phyloP scores from a whole-genome alignment of 2,888 invertebrate genomes.

The Cantharis flavilabris region DNA sequence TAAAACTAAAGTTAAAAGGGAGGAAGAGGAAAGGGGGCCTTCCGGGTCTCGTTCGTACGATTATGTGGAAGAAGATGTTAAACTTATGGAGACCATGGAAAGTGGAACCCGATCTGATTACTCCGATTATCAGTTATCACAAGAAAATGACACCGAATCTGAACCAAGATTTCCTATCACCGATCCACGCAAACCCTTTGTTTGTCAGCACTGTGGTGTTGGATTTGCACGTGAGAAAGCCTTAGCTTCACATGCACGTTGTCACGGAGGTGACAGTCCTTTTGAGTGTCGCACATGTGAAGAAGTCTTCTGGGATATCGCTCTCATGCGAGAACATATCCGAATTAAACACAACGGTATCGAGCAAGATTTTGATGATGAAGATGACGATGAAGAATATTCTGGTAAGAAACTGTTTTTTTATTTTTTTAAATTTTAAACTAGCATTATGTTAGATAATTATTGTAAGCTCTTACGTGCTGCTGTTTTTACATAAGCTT shows the following conservation, averaged over 20 bases:
- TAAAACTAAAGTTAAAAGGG: slow-evolving; percentile 47
- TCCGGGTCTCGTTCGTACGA: slow-evolving; percentile 53
- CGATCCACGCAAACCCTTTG: slow-evolving; percentile 78
- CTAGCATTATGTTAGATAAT: too few species aligned
- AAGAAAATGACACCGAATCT: slow-evolving; percentile 38
- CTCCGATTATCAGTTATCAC: slow-evolving; percentile 36
- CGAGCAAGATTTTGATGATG: slow-evolving; percentile 44
- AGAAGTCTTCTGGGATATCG: slow-evolving; percentile 79
- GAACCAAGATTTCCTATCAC: slow-evolving; percentile 60
- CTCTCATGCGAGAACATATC: slow-evolving; percentile 64
- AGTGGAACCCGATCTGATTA: slow-evolving; percentile 48
- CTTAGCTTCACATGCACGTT: slow-evolving; percentile 73
- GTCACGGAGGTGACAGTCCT: slow-evolving; percentile 80
- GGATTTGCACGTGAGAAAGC: slow-evolving; percentile 84
- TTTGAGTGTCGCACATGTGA: slow-evolving; percentile 79
- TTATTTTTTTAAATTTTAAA: too few species aligned
- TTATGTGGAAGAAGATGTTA: slow-evolving; percentile 58
- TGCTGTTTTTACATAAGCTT: too few species aligned
- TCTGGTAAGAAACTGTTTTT: slow-evolving; percentile 51
- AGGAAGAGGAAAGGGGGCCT: slow-evolving; percentile 44
- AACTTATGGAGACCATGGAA: slow-evolving; percentile 57
- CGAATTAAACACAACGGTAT: slow-evolving; percentile 61
- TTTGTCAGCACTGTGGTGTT: slow-evolving; percentile 76
- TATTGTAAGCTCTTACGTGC: too few species aligned
- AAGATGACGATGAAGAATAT: slow-evolving; percentile 59